These are phyloP conservation scores for Littorina saxatilis DNA, from an alignment of 1,140 invertebrate genomes.

Conservation along the genomic window DNA sequence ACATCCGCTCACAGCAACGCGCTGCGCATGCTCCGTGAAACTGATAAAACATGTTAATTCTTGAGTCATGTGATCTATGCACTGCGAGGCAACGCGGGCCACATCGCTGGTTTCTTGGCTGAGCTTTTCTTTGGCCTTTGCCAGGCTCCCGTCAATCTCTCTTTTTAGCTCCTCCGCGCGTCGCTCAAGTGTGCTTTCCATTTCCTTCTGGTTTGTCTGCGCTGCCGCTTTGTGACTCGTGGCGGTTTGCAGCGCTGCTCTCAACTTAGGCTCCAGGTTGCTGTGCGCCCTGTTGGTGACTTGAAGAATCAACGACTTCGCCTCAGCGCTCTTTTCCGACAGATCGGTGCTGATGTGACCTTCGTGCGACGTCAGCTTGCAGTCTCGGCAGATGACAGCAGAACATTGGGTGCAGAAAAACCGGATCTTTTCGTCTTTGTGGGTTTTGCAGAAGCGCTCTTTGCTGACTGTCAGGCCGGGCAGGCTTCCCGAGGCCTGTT, in stretches of 20 bases:
- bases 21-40: constrained; percentile 4
- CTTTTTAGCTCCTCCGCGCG: constrained; percentile 11
- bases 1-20: constrained; percentile 9
- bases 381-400: constrained; percentile 34
- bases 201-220: not conserved
- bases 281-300: not conserved
- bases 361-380: constrained; percentile 37
- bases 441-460: constrained; percentile 28
- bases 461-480: not conserved
- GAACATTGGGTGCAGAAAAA: constrained; percentile 36
- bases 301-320: not conserved
- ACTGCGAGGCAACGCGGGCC: not conserved
- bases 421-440: constrained; percentile 20
- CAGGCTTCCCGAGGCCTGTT: not conserved
- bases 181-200: not conserved
- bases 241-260: not conserved
- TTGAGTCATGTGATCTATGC: not conserved
- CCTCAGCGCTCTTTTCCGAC: not conserved
- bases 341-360: constrained; percentile 29
- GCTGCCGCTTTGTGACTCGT: not conserved
- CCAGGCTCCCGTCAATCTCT: not conserved
- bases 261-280: not conserved
- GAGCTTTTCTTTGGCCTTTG: not conserved
- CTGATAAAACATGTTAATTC: not conserved
- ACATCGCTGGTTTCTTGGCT: not conserved